These are phyloP conservation scores for Pocillopora grandis DNA, from an alignment of 92 coral and sea anemone species.

Conservation along the genomic window DNA sequence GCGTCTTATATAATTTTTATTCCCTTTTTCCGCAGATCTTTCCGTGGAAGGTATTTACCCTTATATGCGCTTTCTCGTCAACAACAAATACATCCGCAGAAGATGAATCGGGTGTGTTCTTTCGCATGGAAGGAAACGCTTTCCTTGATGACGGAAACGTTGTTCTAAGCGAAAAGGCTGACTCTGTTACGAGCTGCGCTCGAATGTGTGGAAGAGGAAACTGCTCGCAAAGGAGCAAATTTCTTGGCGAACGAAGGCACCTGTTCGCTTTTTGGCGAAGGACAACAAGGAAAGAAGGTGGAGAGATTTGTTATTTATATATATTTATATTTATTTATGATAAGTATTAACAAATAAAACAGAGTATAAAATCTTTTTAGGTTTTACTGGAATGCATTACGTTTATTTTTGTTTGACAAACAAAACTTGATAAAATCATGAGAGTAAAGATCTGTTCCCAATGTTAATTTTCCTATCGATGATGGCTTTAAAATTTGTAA, in stretches of 20 bases:
- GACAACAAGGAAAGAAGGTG: background rate
- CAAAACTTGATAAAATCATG: background rate
- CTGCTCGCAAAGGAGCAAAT: background rate
- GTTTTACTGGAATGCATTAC: background rate
- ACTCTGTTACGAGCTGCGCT: background rate
- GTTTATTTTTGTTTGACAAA: constrained; percentile 10
- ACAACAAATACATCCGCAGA: background rate
- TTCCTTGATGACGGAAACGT: background rate
- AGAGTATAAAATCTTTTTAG: too few relatives aligned
- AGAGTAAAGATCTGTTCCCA: too few relatives aligned
- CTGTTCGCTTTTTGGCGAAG: background rate
- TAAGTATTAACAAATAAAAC: background rate
- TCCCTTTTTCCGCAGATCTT: background rate
- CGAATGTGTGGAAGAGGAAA: background rate
- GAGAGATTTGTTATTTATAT: too few relatives aligned
- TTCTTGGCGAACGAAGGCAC: background rate
- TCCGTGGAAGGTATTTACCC: background rate
- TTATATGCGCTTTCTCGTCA: background rate
- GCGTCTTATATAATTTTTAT: background rate
- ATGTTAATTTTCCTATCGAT: too few relatives aligned
- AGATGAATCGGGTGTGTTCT: background rate
- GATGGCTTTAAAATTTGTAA: too few relatives aligned
- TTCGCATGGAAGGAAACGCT: background rate
- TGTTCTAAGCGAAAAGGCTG: background rate
- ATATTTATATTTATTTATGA: background rate